Conservation (phyloP, 2,113 vertebrate genomes). For the Cyphomyrus discorhynchus region DNA sequence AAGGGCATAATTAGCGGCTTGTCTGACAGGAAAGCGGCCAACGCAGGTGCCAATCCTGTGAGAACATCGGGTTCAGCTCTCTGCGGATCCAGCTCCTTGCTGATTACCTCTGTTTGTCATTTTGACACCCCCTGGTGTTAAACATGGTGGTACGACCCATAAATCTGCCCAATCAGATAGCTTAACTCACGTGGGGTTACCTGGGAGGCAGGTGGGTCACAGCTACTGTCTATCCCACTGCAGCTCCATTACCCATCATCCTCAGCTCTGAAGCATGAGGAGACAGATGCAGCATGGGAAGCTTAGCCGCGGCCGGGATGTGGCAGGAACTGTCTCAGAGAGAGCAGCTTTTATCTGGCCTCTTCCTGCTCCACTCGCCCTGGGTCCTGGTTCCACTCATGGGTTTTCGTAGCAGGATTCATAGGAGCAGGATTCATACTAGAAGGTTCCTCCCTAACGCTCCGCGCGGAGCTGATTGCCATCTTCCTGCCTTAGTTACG, state of each 20-base stretch:
- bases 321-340: not conserved
- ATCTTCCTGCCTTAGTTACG: not conserved
- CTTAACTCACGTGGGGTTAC: not conserved
- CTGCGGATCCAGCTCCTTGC: not conserved
- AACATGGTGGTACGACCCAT: not conserved
- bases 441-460: not conserved
- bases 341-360: not conserved
- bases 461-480: not conserved
- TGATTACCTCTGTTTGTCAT: not conserved
- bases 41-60: not conserved
- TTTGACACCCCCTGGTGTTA: not conserved
- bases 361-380: not conserved
- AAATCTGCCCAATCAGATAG: not conserved
- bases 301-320: not conserved
- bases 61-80: not conserved
- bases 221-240: not conserved
- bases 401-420: not conserved
- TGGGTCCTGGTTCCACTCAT: not conserved
- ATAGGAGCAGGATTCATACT: not conserved
- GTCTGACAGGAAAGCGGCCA: slow-evolving; percentile 28
- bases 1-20: slow-evolving; percentile 38
- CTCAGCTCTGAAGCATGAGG: slow-evolving; percentile 19
- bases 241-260: not conserved
- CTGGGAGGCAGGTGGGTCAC: not conserved
- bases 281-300: not conserved